These are phyloP conservation scores for Aphelocoma californica DNA, from an alignment of 2,797 vertebrate species.

Conservation along the genomic window DNA sequence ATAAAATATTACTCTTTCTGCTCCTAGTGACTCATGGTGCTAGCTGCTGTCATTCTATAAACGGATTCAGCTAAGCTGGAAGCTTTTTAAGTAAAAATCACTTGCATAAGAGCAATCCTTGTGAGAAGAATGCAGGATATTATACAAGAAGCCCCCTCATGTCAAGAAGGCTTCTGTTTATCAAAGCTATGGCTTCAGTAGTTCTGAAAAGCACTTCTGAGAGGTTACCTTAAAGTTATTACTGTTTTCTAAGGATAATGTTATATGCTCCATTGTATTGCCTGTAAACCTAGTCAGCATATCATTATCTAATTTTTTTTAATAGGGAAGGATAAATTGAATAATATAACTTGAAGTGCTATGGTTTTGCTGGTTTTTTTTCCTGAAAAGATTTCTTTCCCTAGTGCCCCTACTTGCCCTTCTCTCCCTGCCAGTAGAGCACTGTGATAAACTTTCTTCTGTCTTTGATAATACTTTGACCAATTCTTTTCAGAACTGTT, in stretches of 20 bases:
- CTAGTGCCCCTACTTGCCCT: neutral
- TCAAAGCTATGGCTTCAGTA: constrained; percentile 18
- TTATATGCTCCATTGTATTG: neutral
- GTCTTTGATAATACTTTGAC: neutral
- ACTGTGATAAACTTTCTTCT: neutral
- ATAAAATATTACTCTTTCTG: constrained; percentile 62
- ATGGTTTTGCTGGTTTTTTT: neutral
- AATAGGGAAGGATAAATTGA: neutral
- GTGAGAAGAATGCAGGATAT: constrained; percentile 52
- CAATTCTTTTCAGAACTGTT: neutral
- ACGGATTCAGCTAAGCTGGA: constrained; percentile 20
- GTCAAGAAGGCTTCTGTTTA: constrained; percentile 45
- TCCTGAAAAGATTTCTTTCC: neutral
- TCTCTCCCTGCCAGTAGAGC: neutral
- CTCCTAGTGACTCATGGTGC: constrained; percentile 66
- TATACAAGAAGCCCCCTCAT: constrained; percentile 6
- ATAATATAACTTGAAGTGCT: neutral
- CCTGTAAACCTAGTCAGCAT: neutral
- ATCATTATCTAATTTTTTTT: neutral
- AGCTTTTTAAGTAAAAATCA: constrained; percentile 47
- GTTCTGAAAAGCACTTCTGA: constrained; percentile 38
- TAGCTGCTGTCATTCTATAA: constrained; percentile 63
- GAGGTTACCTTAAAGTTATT: constrained; percentile 42
- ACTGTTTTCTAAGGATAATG: neutral
- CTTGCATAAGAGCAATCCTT: constrained; percentile 55